Base-by-base conservation (phyloP, 2,113 vertebrate genomes). In the Todiramphus chloris region DNA sequence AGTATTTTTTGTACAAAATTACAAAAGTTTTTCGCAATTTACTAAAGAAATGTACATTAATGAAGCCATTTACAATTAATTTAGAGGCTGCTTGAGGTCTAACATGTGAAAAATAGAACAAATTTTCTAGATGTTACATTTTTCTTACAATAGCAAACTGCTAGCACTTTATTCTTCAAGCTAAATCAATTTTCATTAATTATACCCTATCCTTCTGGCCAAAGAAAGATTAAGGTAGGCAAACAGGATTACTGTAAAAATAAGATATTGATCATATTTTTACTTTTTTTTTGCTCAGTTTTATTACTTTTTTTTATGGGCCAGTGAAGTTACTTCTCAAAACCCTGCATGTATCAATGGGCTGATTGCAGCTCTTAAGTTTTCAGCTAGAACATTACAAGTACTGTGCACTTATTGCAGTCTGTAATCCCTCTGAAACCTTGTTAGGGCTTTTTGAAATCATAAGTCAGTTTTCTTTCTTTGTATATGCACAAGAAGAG, bases 171-270 rank as follows among this genome's bases (percentile, higher is more conserved):
- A 48, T 63, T 83, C 48, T 83, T 94, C 75, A 70, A 44, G 41
- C 20, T 70, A 86, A 83, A 91, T 75, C 46, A 70, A 44, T 92
- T 67, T 90, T 80, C 84, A 75, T 60, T 85, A 91, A 94, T 56
- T 91, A 64, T 1, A 35, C 16, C 19, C 83, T 74, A 77, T 72
- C 46, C 56, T 87, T 94, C 73, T 44, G 20, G 35, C 16, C 79
- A 89, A 89, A 85, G 60, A 93, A 91, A 68, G 39, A 97, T 46
- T 62, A 85, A 88, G 41, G 53, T 19, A 62, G 60, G 67, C 58
- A 87, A 92, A 83, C 9, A 74, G 27, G 33, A 86, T 72, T 90
- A 88, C 56, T 51, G 62, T 23, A 81, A 74, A 95, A 92, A 77
- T 80, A 83, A 31, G 7, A n/a, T 46, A 90, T 8, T 27, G 55